These are phyloP conservation scores for Macroramphosus scolopax DNA, from an alignment of 2,797 vertebrate species.

Conservation along the genomic window DNA sequence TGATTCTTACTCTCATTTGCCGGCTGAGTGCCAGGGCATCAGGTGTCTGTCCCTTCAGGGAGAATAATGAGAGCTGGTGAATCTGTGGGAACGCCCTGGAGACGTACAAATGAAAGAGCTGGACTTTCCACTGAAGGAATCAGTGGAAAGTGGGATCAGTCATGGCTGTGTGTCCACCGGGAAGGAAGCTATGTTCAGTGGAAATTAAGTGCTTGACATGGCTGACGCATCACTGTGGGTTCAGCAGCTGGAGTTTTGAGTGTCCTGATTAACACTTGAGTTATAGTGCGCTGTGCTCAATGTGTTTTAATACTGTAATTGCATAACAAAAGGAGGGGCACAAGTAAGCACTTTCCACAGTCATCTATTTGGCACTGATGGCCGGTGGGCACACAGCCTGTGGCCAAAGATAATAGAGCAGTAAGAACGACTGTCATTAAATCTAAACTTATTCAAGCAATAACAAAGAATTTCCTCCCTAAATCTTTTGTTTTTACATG, in stretches of 20 bases:
- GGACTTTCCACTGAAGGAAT: conserved; percentile 26
- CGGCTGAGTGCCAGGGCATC: conserved; percentile 39
- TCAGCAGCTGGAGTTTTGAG: no score
- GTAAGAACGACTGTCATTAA: conserved; percentile 42
- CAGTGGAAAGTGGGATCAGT: conserved; percentile 13
- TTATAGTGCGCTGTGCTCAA: conserved; percentile 25
- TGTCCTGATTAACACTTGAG: conserved; percentile 14
- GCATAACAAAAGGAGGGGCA: conserved; percentile 16
- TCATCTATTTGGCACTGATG: conserved; percentile 26
- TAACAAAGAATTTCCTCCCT: conserved; percentile 65
- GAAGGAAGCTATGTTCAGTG: conserved; percentile 27
- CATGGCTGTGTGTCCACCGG: conserved; percentile 46
- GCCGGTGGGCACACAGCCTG: conserved; percentile 51
- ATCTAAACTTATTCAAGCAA: conserved; percentile 71
- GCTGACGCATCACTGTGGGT: conserved; percentile 20
- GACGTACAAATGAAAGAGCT: conserved; percentile 24
- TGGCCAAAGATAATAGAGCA: conserved; percentile 51
- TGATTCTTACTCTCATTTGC: conserved; percentile 69
- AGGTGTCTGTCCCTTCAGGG: conserved; percentile 57
- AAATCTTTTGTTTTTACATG: conserved; percentile 27
- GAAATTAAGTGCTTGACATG: conserved; percentile 21
- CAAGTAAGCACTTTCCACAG: conserved; percentile 34
- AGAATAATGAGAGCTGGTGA: conserved; percentile 25
- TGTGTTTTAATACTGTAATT: conserved; percentile 36
- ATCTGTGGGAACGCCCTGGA: conserved; percentile 30